A percentile compares a stretch with the other conserved stretches of the same genome.
Evolutionary conservation across 92 coral and sea anemone species (phyloP).

Genomic region (Chrysogorgia sp.): DNA sequence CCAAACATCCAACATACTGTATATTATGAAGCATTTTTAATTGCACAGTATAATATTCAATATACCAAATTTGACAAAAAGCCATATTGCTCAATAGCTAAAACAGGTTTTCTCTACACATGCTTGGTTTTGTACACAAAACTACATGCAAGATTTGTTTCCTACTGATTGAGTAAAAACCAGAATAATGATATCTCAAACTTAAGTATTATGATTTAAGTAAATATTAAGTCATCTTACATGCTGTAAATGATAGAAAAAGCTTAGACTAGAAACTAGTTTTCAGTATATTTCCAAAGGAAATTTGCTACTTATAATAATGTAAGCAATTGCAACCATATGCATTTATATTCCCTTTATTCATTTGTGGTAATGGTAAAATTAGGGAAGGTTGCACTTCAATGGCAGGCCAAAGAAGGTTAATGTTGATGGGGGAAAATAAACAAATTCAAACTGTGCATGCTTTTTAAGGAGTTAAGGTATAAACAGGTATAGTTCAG

Average conservation of each 20-base stretch:
- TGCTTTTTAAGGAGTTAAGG: background rate
- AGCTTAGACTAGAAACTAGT: slow-evolving; percentile 37
- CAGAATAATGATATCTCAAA: background rate
- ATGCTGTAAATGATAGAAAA: background rate
- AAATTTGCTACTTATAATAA: background rate
- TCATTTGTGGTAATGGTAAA: too few relatives aligned
- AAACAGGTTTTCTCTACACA: too few relatives aligned
- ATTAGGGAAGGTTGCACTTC: background rate
- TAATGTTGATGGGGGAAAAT: background rate
- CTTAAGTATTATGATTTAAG: background rate
- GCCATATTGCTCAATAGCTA: too few relatives aligned
- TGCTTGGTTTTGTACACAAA: too few relatives aligned
- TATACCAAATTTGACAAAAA: too few relatives aligned
- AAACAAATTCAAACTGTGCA: background rate
- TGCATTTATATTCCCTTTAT: too few relatives aligned
- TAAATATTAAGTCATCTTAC: too few relatives aligned
- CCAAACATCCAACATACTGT: background rate
- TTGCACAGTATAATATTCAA: too few relatives aligned
- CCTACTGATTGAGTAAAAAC: background rate
- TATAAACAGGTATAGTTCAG: background rate
- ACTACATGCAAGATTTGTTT: background rate
- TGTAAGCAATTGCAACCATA: too few relatives aligned
- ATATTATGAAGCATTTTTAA: too few relatives aligned
- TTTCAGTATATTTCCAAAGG: slow-evolving; percentile 34
- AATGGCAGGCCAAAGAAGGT: background rate